Evolutionary conservation across 2,113 vertebrate species (phyloP).

Genomic region (Gadus macrocephalus): DNA sequence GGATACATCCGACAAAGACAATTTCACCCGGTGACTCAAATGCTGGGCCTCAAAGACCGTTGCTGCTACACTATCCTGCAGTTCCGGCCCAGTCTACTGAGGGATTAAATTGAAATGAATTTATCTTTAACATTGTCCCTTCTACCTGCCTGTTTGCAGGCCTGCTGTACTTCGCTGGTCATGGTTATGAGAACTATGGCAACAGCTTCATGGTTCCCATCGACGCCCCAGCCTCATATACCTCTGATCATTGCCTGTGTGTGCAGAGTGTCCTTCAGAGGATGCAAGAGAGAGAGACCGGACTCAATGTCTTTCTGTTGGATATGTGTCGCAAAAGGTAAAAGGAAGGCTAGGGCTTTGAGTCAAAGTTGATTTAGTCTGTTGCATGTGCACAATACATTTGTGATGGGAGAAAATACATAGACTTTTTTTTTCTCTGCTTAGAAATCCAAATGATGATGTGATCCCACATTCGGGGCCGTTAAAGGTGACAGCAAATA

Average conservation of each 20-base stretch:
- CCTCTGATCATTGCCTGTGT: constrained; percentile 78
- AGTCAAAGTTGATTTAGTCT: background rate
- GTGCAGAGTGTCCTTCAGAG: constrained; percentile 77
- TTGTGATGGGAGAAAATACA: background rate
- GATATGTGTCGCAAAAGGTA: constrained; percentile 89
- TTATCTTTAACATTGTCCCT: too few species aligned
- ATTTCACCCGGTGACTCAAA: too few species aligned
- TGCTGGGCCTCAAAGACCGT: too few species aligned
- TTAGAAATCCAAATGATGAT: constrained; percentile 79
- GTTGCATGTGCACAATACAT: background rate
- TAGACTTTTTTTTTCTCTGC: constrained; percentile 15
- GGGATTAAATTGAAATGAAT: too few species aligned
- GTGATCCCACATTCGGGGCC: constrained; percentile 72
- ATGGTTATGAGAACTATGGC: constrained; percentile 85
- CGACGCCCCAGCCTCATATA: constrained; percentile 76
- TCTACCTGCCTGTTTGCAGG: constrained; percentile 54
- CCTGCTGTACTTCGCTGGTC: constrained; percentile 83
- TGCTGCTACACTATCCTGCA: too few species aligned
- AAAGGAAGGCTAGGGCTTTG: background rate
- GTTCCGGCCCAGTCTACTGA: too few species aligned
- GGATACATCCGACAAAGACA: too few species aligned
- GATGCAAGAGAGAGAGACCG: constrained; percentile 81
- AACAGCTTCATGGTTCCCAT: constrained; percentile 90
- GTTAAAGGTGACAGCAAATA: constrained; percentile 81
- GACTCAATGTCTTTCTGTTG: constrained; percentile 83